These are phyloP conservation scores for Phylloscopus whistleri DNA, from an alignment of 2,113 vertebrate genomes.

Conservation along the genomic window DNA sequence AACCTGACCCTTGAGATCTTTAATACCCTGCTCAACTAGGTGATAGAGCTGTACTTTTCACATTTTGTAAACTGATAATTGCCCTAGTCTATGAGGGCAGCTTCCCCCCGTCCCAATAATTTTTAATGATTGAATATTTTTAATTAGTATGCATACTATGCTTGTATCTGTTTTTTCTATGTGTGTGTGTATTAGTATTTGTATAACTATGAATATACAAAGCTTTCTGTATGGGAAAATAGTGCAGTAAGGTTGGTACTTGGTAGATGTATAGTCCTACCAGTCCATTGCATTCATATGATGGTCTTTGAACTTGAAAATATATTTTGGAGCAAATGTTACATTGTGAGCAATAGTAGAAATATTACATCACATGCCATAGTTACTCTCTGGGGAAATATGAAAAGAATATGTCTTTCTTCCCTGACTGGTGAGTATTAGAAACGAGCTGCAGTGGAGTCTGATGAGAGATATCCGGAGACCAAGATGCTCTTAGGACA, in stretches of 20 bases:
- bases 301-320: not conserved
- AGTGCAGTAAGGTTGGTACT: not conserved
- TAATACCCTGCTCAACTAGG: not conserved
- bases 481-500: too few relatives aligned
- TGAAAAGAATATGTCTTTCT: not conserved
- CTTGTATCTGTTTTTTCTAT: not conserved
- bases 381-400: not conserved
- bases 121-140: not conserved
- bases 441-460: too few relatives aligned
- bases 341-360: fast-evolving
- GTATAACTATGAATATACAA: not conserved
- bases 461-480: too few relatives aligned
- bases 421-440: not conserved
- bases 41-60: not conserved
- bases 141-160: not conserved
- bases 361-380: not conserved
- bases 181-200: not conserved
- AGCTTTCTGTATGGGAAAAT: not conserved
- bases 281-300: not conserved
- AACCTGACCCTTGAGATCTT: not conserved
- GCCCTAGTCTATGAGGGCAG: not conserved
- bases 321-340: not conserved
- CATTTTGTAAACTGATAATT: not conserved
- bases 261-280: not conserved
- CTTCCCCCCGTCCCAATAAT: too few relatives aligned